These are phyloP conservation scores for Eurystomus glaucurus DNA, from an alignment of 2,797 vertebrate species.

Conservation along the genomic window DNA sequence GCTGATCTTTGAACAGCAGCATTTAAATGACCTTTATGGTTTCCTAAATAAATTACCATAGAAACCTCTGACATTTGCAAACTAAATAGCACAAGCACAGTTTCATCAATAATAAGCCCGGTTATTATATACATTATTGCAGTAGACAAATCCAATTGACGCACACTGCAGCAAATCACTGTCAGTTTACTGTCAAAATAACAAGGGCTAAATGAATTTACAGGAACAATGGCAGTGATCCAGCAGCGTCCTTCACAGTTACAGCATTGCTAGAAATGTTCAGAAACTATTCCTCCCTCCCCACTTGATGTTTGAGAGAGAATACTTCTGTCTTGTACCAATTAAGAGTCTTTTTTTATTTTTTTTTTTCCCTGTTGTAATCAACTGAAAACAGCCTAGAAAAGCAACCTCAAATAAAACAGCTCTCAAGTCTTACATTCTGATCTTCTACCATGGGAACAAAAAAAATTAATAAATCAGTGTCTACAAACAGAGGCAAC, in stretches of 20 bases:
- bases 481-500: background rate
- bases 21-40: slow-evolving; percentile 82
- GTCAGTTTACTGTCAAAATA: slow-evolving; percentile 81
- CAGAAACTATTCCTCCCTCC: background rate
- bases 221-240: slow-evolving; percentile 66
- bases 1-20: slow-evolving; percentile 76
- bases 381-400: background rate
- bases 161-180: slow-evolving; percentile 76
- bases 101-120: slow-evolving; percentile 83
- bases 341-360: background rate
- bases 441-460: background rate
- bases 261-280: slow-evolving; percentile 9
- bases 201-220: slow-evolving; percentile 78
- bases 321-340: slow-evolving; percentile 33
- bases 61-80: slow-evolving; percentile 86
- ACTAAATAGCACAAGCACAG: slow-evolving; percentile 79
- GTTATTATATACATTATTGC: slow-evolving; percentile 81
- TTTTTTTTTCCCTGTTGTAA: background rate
- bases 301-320: slow-evolving; percentile 7
- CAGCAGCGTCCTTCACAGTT: slow-evolving; percentile 61
- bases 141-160: slow-evolving; percentile 81
- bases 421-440: background rate
- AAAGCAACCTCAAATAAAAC: background rate
- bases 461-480: background rate
- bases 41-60: slow-evolving; percentile 83